phyloP scores from a whole-genome alignment of 2,888 invertebrate species.

The Auanema sp. region DNA sequence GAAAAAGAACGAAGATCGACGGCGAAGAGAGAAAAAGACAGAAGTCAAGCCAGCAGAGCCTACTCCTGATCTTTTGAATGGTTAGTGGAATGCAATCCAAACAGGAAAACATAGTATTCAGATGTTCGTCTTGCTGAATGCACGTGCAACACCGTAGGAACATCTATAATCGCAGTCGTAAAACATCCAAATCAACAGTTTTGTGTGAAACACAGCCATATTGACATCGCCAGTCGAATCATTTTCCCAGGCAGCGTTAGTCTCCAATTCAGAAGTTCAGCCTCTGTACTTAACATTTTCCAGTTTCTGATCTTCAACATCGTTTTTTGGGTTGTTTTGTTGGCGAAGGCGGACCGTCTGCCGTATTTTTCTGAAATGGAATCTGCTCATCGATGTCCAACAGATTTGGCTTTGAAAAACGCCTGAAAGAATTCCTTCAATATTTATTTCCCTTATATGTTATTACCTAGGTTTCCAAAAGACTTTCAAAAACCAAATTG shows the following conservation, averaged over 20 bases:
- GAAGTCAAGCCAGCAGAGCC: slow-evolving; percentile 46
- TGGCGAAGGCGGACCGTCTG: slow-evolving; percentile 44
- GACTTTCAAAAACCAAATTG: too few species aligned
- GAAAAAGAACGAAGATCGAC: slow-evolving; percentile 50
- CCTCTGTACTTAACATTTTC: slow-evolving; percentile 12
- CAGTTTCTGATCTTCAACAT: slow-evolving; percentile 52
- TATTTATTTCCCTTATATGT: too few species aligned
- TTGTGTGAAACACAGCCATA: slow-evolving; percentile 48
- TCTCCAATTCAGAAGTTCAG: not conserved
- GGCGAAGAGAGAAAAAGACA: slow-evolving; percentile 32
- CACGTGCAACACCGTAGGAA: slow-evolving; percentile 42
- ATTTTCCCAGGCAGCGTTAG: slow-evolving; percentile 44
- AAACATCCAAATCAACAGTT: slow-evolving; percentile 30
- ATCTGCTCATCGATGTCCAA: slow-evolving; percentile 25
- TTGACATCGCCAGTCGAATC: slow-evolving; percentile 48
- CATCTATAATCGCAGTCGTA: slow-evolving; percentile 42
- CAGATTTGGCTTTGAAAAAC: slow-evolving; percentile 11
- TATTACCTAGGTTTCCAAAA: too few species aligned
- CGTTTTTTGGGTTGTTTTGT: slow-evolving; percentile 48
- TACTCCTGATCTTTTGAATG: slow-evolving; percentile 50
- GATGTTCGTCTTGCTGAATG: slow-evolving; percentile 52
- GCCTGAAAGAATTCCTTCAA: too few species aligned
- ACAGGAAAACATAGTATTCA: slow-evolving; percentile 11
- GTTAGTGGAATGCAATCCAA: slow-evolving; percentile 13
- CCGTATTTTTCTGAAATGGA: slow-evolving; percentile 36